Base-by-base conservation (phyloP, 2,797 vertebrate genomes). In the Acrossocheilus fasciatus region DNA sequence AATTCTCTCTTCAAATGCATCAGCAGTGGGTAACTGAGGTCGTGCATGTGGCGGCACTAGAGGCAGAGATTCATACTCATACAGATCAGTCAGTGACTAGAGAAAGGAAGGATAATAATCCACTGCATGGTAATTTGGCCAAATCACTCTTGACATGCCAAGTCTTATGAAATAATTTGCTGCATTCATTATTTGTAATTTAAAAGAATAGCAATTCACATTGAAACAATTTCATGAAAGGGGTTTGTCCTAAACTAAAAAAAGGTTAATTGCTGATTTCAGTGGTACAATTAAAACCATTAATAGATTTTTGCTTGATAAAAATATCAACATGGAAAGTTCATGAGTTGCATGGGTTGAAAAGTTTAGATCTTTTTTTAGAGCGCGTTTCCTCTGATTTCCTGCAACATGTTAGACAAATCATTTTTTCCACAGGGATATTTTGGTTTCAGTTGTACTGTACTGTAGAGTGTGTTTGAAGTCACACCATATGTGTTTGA, bases 131-230 rank as follows among this genome's bases (percentile, higher is more conserved):
- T 69, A 47, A 70, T 39, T 73, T 85, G 57, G 64, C 47, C 57
- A 69, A 54, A 75, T 66, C 30, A 50, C 64, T 69, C 47, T 81
- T 81, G 80, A 52, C 80, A n/a, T 36, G 2, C 30, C 45, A 68
- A 81, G 80, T 50, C 64, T 81, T 81, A 54, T 81, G 30, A 81
- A 70, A 81, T 81, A 52, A 69, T 69, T 52, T 9, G 45, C n/a
- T 69, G 45, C 12, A 39, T 69, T 52, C 0, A 39, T 69, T 52
- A 12, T 81, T 17, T 69, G 45, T 39, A 3, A 70, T 81, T 81
- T 36, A 81, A 7, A 69, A 52, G 34, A 36, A 81, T 68, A 41
- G 52, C 75, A 78, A 18, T 36, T 68, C 30, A 36, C 34, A 39
- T 1, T 36, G 20, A 57, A 39, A 41, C 10, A 6, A 72, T 43